Percentiles rank a stretch among this genome's conserved stretches.
These are phyloP conservation scores for Platycercus adscitus DNA, from an alignment of 2,113 vertebrate genomes.

Conservation along the genomic window DNA sequence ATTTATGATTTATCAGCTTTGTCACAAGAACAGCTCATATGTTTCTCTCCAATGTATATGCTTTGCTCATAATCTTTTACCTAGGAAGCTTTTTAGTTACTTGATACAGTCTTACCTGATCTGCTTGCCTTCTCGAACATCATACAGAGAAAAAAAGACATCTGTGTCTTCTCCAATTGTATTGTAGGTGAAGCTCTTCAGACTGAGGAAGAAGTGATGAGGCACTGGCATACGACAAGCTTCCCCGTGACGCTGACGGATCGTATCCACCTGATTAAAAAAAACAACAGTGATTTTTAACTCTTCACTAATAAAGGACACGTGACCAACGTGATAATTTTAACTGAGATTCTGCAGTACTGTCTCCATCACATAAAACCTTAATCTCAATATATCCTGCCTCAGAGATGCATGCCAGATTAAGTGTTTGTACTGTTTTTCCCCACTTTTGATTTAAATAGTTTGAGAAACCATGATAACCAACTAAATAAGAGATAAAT, in stretches of 20 bases:
- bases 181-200: slow-evolving; percentile 98
- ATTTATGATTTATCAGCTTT: background rate
- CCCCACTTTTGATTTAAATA: background rate
- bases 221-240: slow-evolving; percentile 89
- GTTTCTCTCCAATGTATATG: background rate
- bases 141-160: slow-evolving; percentile 93
- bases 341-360: background rate
- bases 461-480: background rate
- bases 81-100: background rate
- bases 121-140: slow-evolving; percentile 92
- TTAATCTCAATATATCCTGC: background rate
- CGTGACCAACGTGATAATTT: rapidly evolving
- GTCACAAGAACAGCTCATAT: background rate
- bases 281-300: background rate
- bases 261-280: slow-evolving; percentile 83
- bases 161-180: slow-evolving; percentile 96
- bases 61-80: background rate
- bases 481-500: background rate
- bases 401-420: background rate
- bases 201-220: slow-evolving; percentile 94
- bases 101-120: slow-evolving; percentile 84
- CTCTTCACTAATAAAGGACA: background rate
- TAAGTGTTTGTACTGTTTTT: background rate
- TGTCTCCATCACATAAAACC: background rate
- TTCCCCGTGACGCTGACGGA: slow-evolving; percentile 89